Conservation (phyloP, 1,140 invertebrate species). For the Drosophila cardini region DNA sequence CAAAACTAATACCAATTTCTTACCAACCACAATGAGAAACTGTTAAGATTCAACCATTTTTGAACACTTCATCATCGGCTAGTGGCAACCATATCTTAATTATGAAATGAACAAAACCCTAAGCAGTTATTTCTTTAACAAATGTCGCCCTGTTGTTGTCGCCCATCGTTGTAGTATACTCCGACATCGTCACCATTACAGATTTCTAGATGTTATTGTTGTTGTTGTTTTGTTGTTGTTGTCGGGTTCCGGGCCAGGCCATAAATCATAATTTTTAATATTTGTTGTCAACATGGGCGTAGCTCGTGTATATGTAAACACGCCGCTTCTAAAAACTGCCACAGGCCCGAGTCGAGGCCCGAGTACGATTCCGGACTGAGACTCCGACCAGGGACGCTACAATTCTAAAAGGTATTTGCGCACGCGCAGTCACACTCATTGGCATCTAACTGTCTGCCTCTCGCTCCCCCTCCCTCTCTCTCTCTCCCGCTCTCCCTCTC, state of each 20-base stretch:
- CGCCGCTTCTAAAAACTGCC: constrained; percentile 57
- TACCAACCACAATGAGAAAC: neutral
- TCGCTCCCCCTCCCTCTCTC: neutral
- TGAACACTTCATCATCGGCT: constrained; percentile 57
- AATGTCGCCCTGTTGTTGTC: constrained; percentile 56
- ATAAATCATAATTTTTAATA: constrained; percentile 84
- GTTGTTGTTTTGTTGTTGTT: constrained; percentile 21
- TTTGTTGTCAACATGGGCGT: constrained; percentile 83
- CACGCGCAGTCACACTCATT: constrained; percentile 77
- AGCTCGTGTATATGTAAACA: constrained; percentile 77
- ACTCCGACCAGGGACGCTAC: constrained; percentile 6
- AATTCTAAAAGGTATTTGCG: constrained; percentile 80
- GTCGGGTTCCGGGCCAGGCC: constrained; percentile 21
- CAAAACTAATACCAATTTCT: constrained; percentile 3
- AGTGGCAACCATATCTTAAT: constrained; percentile 57
- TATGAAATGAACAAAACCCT: constrained; percentile 60
- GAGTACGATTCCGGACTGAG: too few species aligned
- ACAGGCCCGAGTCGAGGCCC: neutral
- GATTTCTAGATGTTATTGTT: constrained; percentile 52
- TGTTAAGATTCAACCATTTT: constrained; percentile 49
- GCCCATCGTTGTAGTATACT: constrained; percentile 28
- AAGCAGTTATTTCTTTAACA: constrained; percentile 59
- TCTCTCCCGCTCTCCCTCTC: constrained; percentile 27
- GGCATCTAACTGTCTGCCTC: constrained; percentile 9
- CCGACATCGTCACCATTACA: constrained; percentile 58